Percentiles rank a stretch among this genome's conserved stretches.
Evolutionary conservation across 2,888 invertebrate species (phyloP).

Genomic region (Synergus japonicus): DNA sequence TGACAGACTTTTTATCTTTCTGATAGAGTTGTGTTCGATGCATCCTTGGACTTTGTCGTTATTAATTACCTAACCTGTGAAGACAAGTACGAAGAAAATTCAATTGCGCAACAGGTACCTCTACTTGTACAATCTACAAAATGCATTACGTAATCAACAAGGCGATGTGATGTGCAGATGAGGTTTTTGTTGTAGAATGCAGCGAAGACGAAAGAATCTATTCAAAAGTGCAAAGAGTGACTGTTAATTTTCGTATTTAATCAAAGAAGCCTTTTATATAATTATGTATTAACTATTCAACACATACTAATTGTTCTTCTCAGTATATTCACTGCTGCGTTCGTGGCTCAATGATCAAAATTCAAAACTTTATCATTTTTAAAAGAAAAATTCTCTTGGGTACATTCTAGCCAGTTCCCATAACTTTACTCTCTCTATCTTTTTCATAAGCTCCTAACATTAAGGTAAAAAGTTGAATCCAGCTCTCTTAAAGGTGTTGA

Average conservation of each 20-base stretch:
- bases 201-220: background rate
- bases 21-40: slow-evolving; percentile 47
- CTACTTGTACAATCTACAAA: slow-evolving; percentile 66
- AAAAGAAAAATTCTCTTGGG: too few relatives aligned
- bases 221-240: slow-evolving; percentile 3
- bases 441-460: too few relatives aligned
- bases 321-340: background rate
- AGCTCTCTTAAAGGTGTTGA: too few relatives aligned
- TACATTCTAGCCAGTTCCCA: too few relatives aligned
- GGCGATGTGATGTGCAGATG: slow-evolving; percentile 45
- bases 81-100: slow-evolving; percentile 73
- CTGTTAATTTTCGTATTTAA: background rate
- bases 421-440: too few relatives aligned
- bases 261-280: background rate
- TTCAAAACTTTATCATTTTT: too few relatives aligned
- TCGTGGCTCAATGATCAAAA: too few relatives aligned
- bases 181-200: slow-evolving; percentile 23
- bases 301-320: background rate
- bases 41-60: slow-evolving; percentile 75
- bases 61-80: slow-evolving; percentile 76
- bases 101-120: slow-evolving; percentile 74
- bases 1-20: slow-evolving; percentile 32
- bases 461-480: too few relatives aligned
- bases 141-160: slow-evolving; percentile 63
- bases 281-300: background rate